Conservation (phyloP, 2,888 invertebrate species). For the Diarsia rubi region DNA sequence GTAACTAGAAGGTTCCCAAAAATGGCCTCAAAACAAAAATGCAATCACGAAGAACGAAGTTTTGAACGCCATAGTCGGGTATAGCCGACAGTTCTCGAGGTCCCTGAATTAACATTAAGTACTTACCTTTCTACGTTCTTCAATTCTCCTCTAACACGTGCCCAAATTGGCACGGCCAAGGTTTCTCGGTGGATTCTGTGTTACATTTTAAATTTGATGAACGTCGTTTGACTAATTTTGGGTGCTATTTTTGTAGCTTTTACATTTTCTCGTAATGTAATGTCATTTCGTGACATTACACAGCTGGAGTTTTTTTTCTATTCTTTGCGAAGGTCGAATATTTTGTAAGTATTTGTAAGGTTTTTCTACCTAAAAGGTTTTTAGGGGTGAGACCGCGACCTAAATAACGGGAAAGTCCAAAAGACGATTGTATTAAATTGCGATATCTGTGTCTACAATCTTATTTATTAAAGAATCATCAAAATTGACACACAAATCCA, state of each 20-base stretch:
- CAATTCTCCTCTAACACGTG: slow-evolving; percentile 1
- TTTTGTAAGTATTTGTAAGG: neutral
- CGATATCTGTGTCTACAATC: neutral
- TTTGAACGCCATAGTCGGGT: no score
- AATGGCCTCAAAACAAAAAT: no score
- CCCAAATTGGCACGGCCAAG: slow-evolving; percentile 10
- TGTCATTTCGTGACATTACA: slow-evolving; percentile 8
- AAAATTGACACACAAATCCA: neutral
- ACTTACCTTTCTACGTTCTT: neutral
- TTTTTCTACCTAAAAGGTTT: neutral
- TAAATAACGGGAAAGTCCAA: neutral
- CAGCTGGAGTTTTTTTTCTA: neutral
- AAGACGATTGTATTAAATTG: neutral
- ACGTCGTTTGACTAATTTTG: neutral
- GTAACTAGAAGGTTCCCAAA: neutral
- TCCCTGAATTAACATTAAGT: neutral
- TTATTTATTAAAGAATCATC: neutral
- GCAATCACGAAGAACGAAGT: neutral
- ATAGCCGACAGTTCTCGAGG: no score
- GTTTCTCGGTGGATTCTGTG: neutral
- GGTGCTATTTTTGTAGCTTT: slow-evolving; percentile 3
- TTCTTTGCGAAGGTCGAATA: neutral
- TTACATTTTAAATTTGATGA: slow-evolving; percentile 37
- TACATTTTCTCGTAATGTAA: neutral
- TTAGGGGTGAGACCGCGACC: neutral